phyloP scores from a whole-genome alignment of 2,888 invertebrate genomes.

The Drosophila siamana region DNA sequence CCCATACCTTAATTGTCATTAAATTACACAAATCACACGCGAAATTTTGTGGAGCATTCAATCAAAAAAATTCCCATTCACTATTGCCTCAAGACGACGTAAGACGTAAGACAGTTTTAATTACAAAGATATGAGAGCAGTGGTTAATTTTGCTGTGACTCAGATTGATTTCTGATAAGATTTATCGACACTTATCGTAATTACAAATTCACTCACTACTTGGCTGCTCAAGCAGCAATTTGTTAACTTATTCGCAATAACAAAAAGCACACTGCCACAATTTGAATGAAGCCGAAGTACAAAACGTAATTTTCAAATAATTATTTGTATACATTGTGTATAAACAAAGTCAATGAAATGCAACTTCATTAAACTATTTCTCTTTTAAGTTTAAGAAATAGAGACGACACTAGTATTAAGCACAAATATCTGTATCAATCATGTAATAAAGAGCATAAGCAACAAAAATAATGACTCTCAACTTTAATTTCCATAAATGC shows the following conservation, averaged over 20 bases:
- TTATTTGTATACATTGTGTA: too few species aligned
- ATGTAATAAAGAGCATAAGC: too few species aligned
- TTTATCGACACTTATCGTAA: conserved; percentile 22
- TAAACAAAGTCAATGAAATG: too few species aligned
- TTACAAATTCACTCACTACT: conserved; percentile 9
- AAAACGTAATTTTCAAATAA: too few species aligned
- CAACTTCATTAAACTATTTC: too few species aligned
- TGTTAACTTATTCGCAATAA: background rate
- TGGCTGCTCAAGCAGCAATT: background rate
- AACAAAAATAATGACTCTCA: too few species aligned
- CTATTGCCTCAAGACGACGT: background rate
- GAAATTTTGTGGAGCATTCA: conserved; percentile 3
- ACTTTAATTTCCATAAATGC: too few species aligned
- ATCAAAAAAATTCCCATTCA: conserved; percentile 5
- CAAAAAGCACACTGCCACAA: too few species aligned
- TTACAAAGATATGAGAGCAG: conserved; percentile 9
- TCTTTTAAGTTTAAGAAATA: too few species aligned
- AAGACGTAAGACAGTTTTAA: background rate
- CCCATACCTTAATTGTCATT: background rate
- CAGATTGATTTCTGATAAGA: conserved; percentile 22
- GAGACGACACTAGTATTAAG: background rate
- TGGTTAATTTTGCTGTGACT: conserved; percentile 33
- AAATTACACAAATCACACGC: conserved; percentile 8
- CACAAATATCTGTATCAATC: too few species aligned
- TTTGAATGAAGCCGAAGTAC: too few species aligned